Percentiles rank a stretch among this genome's conserved stretches.
These are phyloP conservation scores for Syrphus vitripennis DNA, from an alignment of 2,888 invertebrate genomes.

Conservation along the genomic window DNA sequence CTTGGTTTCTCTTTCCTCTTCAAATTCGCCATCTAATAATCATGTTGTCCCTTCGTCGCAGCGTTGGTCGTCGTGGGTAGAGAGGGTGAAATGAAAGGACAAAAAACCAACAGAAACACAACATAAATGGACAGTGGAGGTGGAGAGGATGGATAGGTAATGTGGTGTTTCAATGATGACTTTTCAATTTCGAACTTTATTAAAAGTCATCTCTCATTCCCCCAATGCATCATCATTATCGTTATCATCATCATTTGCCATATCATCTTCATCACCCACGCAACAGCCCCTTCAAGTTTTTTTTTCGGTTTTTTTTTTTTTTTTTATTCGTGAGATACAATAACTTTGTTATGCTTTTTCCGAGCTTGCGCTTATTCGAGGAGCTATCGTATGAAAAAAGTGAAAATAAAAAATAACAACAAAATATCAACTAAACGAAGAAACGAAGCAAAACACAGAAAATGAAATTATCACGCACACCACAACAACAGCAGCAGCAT, in stretches of 20 bases:
- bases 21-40: slow-evolving; percentile 6
- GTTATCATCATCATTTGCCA: neutral
- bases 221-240: neutral
- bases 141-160: neutral
- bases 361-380: slow-evolving; percentile 49
- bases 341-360: slow-evolving; percentile 51
- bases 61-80: neutral
- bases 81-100: neutral
- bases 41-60: neutral
- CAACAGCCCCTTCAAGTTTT: neutral
- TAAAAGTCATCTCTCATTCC: slow-evolving; percentile 27
- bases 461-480: slow-evolving; percentile 29
- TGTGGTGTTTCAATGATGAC: slow-evolving; percentile 57
- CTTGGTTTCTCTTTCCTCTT: neutral
- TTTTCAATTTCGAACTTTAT: slow-evolving; percentile 57
- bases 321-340: slow-evolving; percentile 6
- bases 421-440: slow-evolving; percentile 38
- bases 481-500: neutral
- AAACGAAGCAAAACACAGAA: slow-evolving; percentile 68
- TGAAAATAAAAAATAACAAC: slow-evolving; percentile 4
- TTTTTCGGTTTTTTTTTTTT: neutral
- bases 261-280: neutral
- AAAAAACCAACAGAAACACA: neutral
- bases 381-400: neutral
- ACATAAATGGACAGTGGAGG: neutral